These are phyloP conservation scores for Cheilosia vulpina DNA, from an alignment of 2,888 invertebrate genomes.

Conservation along the genomic window DNA sequence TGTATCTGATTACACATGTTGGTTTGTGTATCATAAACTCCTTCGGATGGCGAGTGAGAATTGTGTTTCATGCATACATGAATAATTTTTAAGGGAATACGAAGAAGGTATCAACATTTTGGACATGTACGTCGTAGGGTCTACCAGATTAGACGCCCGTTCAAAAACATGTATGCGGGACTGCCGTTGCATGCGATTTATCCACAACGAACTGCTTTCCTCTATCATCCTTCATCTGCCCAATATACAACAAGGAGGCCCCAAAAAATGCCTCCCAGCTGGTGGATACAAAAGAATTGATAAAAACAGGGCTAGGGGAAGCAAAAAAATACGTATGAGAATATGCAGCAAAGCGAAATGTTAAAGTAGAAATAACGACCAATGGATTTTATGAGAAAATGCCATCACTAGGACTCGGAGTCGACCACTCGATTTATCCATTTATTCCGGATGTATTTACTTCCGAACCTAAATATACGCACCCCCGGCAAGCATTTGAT, in stretches of 20 bases:
- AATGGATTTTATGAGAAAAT: constrained; percentile 39
- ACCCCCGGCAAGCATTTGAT: constrained; percentile 9
- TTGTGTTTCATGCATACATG: constrained; percentile 72
- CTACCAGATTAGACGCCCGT: too few relatives aligned
- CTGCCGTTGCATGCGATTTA: constrained; percentile 36
- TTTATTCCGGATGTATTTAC: constrained; percentile 35
- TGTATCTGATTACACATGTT: constrained; percentile 14
- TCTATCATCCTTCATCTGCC: constrained; percentile 37
- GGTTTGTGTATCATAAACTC: constrained; percentile 29
- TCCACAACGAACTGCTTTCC: constrained; percentile 28
- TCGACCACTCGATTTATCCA: constrained; percentile 16
- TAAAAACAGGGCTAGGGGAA: constrained; percentile 13
- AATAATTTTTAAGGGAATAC: constrained; percentile 63
- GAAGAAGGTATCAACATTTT: background rate
- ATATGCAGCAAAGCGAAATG: constrained; percentile 10
- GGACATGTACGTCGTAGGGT: too few relatives aligned
- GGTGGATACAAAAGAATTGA: constrained; percentile 17
- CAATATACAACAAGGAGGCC: background rate
- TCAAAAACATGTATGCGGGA: background rate
- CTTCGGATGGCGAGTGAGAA: constrained; percentile 59
- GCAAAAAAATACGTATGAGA: background rate
- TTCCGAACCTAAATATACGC: background rate
- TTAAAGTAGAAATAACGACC: constrained; percentile 46
- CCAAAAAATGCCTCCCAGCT: background rate
- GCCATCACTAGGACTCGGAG: background rate